Percentiles rank a stretch among this genome's conserved stretches.
Evolutionary conservation across 2,888 invertebrate species (phyloP).

Genomic region (Pollenia angustigena): DNA sequence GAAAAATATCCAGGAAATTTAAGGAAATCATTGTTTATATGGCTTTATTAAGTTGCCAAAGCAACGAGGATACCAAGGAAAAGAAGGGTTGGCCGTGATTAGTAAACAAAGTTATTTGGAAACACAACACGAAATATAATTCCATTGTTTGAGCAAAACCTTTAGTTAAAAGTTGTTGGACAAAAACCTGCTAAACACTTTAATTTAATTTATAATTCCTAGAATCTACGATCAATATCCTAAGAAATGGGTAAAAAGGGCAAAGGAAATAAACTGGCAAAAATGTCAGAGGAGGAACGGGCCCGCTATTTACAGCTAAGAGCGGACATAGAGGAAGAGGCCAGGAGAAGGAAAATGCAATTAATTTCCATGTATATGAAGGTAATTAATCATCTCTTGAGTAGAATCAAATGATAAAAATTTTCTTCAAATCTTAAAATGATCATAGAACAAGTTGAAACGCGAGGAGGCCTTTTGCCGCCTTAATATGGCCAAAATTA

Average conservation of each 20-base stretch:
- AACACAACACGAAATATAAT: not conserved
- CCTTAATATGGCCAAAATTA: slow-evolving; percentile 92
- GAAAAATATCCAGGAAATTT: not conserved
- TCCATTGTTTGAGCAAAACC: slow-evolving; percentile 4
- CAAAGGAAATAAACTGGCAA: slow-evolving; percentile 88
- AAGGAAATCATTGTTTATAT: slow-evolving; percentile 64
- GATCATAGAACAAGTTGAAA: slow-evolving; percentile 90
- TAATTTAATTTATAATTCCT: not conserved
- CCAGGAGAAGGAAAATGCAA: slow-evolving; percentile 91
- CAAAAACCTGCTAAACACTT: not conserved
- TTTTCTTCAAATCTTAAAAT: not conserved
- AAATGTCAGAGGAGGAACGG: slow-evolving; percentile 94
- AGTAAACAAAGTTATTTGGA: not conserved
- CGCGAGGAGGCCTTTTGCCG: slow-evolving; percentile 92
- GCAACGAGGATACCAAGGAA: slow-evolving; percentile 54
- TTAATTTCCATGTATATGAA: slow-evolving; percentile 92
- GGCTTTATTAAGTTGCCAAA: slow-evolving; percentile 64
- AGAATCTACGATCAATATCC: not conserved
- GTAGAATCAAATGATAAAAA: not conserved
- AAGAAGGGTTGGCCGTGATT: slow-evolving; percentile 11
- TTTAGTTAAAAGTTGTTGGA: not conserved
- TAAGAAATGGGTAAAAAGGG: slow-evolving; percentile 74
- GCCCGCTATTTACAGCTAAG: slow-evolving; percentile 92
- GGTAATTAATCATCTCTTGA: slow-evolving; percentile 84
- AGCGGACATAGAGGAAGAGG: slow-evolving; percentile 93